Conservation (phyloP, 2,797 vertebrate species). For the Dermochelys coriacea region DNA sequence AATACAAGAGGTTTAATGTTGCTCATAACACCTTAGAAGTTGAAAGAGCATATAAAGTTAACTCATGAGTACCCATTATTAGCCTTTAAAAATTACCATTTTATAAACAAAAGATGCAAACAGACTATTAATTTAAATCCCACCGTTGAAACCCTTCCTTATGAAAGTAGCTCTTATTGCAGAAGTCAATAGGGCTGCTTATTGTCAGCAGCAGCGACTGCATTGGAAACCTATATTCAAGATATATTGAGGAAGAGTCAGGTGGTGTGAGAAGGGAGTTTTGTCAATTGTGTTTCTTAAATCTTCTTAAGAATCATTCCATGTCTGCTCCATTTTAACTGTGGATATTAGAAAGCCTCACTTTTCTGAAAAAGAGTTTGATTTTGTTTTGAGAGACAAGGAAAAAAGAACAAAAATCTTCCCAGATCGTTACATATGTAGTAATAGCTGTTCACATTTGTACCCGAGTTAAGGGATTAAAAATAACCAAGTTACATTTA, state of each 20-base stretch:
- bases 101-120: fast-evolving
- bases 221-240: too few relatives aligned
- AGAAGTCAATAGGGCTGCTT: not conserved
- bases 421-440: not conserved
- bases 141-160: fast-evolving
- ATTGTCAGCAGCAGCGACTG: not conserved
- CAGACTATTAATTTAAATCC: fast-evolving
- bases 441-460: fast-evolving
- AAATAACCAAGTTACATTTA: not conserved
- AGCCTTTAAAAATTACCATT: fast-evolving
- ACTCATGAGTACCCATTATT: fast-evolving
- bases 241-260: too few relatives aligned
- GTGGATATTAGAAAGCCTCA: not conserved
- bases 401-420: not conserved
- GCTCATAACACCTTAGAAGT: not conserved
- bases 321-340: not conserved
- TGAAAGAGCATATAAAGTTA: fast-evolving
- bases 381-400: not conserved
- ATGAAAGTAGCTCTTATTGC: not conserved
- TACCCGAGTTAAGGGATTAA: not conserved
- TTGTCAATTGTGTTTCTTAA: too few relatives aligned
- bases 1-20: too few relatives aligned
- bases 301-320: not conserved
- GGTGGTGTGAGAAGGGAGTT: too few relatives aligned
- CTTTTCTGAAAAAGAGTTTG: not conserved